phyloP scores from a whole-genome alignment of 2,888 invertebrate genomes.

The Ectemnius continuus region DNA sequence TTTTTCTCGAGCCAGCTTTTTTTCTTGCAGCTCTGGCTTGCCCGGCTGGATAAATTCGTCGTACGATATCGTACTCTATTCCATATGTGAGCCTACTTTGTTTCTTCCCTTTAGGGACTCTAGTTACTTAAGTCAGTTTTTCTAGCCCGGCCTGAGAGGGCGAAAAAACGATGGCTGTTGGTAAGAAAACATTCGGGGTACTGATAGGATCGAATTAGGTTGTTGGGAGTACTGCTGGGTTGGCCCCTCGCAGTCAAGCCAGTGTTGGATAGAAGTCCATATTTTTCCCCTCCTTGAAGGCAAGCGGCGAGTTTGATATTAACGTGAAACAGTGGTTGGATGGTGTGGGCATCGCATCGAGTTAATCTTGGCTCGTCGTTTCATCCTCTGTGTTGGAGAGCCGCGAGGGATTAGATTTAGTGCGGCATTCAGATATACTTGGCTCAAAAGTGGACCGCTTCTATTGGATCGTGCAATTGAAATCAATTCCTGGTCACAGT shows the following conservation, averaged over 20 bases:
- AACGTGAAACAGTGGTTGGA: background rate
- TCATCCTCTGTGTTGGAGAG: constrained; percentile 24
- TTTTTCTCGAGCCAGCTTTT: too few relatives aligned
- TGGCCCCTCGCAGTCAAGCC: background rate
- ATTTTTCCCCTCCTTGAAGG: too few relatives aligned
- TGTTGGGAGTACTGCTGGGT: background rate
- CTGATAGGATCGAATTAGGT: background rate
- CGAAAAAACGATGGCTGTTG: too few relatives aligned
- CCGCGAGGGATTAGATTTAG: constrained; percentile 18
- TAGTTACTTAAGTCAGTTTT: too few relatives aligned
- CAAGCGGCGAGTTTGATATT: too few relatives aligned
- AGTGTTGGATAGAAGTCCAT: too few relatives aligned
- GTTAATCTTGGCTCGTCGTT: constrained; percentile 18
- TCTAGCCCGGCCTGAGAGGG: too few relatives aligned
- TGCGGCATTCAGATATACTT: constrained; percentile 26
- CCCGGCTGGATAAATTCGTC: too few relatives aligned
- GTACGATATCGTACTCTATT: too few relatives aligned
- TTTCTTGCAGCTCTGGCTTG: too few relatives aligned
- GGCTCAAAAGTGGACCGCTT: constrained; percentile 30
- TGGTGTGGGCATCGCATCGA: constrained; percentile 14
- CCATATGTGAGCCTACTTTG: too few relatives aligned
- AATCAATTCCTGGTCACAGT: constrained; percentile 38
- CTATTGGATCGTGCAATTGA: constrained; percentile 3
- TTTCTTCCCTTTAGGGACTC: too few relatives aligned
- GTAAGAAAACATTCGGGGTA: background rate